phyloP scores from a whole-genome alignment of 2,888 invertebrate species.

The Oscheius myriophilus region DNA sequence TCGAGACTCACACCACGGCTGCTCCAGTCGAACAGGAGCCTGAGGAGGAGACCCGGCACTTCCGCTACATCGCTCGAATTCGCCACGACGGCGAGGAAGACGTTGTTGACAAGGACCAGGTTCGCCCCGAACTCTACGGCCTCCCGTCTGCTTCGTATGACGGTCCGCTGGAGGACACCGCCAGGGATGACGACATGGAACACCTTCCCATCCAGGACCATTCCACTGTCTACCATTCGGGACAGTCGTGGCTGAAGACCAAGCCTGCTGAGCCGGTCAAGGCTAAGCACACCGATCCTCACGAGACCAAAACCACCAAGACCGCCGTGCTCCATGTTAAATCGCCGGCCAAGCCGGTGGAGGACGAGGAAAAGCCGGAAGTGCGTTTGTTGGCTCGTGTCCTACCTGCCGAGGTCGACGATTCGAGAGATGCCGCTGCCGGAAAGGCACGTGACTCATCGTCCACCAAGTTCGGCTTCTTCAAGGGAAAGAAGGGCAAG shows the following conservation, averaged over 20 bases:
- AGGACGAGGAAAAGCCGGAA: too few species aligned
- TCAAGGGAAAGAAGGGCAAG: conserved; percentile 16
- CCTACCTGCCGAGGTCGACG: conserved; percentile 26
- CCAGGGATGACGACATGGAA: conserved; percentile 31
- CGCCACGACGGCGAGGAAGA: conserved; percentile 46
- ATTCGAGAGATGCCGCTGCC: conserved; percentile 1
- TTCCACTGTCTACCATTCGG: conserved; percentile 40
- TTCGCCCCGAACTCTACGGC: conserved; percentile 34
- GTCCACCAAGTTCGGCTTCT: conserved; percentile 18
- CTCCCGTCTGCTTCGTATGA: conserved; percentile 32
- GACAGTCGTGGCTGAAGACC: conserved; percentile 20
- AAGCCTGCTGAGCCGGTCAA: background rate
- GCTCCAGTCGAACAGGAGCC: too few species aligned
- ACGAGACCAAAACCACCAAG: conserved; percentile 12
- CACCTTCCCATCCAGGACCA: conserved; percentile 32
- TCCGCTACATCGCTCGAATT: conserved; percentile 39
- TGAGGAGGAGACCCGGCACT: background rate
- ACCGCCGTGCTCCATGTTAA: conserved; percentile 28
- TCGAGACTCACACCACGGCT: too few species aligned
- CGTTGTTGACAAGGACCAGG: conserved; percentile 29
- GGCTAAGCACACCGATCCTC: background rate
- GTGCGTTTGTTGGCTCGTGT: conserved; percentile 42
- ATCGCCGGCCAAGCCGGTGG: conserved; percentile 4
- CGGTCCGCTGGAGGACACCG: conserved; percentile 35
- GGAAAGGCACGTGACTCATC: background rate